Conservation (phyloP, 2,113 vertebrate species). For the Syngnathus floridae region DNA sequence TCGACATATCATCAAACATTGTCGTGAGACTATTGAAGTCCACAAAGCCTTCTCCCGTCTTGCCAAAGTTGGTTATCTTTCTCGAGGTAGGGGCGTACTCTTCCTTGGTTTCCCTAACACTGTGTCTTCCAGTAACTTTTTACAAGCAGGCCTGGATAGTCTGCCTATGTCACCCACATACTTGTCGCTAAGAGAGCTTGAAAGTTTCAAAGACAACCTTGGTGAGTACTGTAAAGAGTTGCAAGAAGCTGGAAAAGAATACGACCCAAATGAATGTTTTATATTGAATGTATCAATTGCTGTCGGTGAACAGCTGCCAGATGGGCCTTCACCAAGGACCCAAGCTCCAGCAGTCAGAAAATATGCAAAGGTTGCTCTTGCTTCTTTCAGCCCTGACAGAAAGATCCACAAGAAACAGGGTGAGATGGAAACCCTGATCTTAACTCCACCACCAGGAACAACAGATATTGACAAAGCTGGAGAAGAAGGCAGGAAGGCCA, state of each 20-base stretch:
- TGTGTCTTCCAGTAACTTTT: conserved; percentile 83
- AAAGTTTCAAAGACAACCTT: conserved; percentile 85
- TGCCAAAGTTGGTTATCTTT: conserved; percentile 93
- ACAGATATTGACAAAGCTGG: conserved; percentile 90
- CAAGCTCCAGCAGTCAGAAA: conserved; percentile 90
- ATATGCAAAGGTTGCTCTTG: conserved; percentile 94
- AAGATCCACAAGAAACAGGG: conserved; percentile 81
- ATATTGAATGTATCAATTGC: conserved; percentile 96
- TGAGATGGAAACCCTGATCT: conserved; percentile 94
- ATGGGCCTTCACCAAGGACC: conserved; percentile 76
- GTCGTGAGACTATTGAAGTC: conserved; percentile 84
- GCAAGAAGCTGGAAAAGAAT: conserved; percentile 85
- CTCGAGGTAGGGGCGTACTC: conserved; percentile 88
- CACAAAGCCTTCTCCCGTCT: conserved; percentile 96
- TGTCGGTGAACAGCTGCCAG: conserved; percentile 81
- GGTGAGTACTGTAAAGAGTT: conserved; percentile 90
- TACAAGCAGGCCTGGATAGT: conserved; percentile 88
- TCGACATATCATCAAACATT: conserved; percentile 90
- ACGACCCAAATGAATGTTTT: conserved; percentile 96
- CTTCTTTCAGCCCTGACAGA: conserved; percentile 85
- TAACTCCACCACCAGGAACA: conserved; percentile 89
- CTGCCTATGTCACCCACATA: conserved; percentile 92
- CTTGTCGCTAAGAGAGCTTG: conserved; percentile 88
- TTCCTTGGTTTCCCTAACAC: conserved; percentile 94
- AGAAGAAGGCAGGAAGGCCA: conserved; percentile 87